phyloP scores from a whole-genome alignment of 2,797 vertebrate species.

The Tolypeutes matacus region DNA sequence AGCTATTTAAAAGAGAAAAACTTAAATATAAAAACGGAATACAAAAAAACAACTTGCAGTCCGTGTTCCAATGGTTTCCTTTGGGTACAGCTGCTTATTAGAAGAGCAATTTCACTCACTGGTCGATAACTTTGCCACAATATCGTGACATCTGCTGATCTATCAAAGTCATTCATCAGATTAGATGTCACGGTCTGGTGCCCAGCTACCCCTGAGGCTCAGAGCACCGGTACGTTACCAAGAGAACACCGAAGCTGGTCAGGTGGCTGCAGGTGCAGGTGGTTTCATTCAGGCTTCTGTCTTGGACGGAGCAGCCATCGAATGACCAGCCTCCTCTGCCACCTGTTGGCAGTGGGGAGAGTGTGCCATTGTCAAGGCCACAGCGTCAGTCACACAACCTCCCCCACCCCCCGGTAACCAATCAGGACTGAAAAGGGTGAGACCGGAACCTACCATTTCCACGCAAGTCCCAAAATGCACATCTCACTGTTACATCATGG shows the following conservation, averaged over 20 bases:
- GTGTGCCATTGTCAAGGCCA: not conserved
- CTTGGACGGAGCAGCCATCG: conserved; percentile 91
- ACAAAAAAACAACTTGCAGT: conserved; percentile 12
- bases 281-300: conserved; percentile 89
- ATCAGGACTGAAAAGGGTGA: conserved; percentile 30
- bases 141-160: conserved; percentile 19
- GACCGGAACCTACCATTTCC: conserved; percentile 90
- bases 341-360: conserved; percentile 85
- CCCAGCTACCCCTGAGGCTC: not conserved
- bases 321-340: conserved; percentile 93
- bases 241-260: conserved; percentile 95
- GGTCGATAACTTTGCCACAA: conserved; percentile 17
- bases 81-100: conserved; percentile 41
- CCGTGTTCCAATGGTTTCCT: conserved; percentile 18
- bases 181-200: not conserved
- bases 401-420: not conserved
- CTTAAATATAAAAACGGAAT: conserved; percentile 30
- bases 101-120: conserved; percentile 55
- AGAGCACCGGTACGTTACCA: conserved; percentile 89
- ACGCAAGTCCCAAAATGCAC: conserved; percentile 95
- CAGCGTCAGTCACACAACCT: not conserved
- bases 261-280: conserved; percentile 96
- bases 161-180: conserved; percentile 10
- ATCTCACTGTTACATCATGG: conserved; percentile 88
- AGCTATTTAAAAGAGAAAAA: conserved; percentile 59